Evolutionary conservation across 2,113 vertebrate species (phyloP), one percentile per base, ranked within the genome.

Genomic region (Oryzias woworae): DNA sequence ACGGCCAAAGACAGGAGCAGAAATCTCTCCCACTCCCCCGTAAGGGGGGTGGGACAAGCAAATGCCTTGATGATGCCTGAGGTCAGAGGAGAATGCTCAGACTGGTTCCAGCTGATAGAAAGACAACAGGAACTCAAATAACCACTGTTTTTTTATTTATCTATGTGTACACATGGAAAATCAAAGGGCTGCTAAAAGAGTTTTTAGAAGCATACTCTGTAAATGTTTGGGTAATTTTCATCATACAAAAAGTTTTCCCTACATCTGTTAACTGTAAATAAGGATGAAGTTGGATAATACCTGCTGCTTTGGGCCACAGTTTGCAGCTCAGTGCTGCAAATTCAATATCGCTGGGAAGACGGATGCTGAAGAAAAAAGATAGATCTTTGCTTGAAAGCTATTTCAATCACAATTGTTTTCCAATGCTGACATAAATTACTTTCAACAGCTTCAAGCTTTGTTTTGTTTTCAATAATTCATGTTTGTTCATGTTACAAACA

Each of bases 361-460:
- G 61, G 62, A 79, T 77, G 50, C 55, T 48, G 44, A 77, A 57
- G 18, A 77, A 51, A 66, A 70, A 73, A 75, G 71, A 80, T 61
- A 64, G 78, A 80, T 84, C 59, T 73, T 58, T 61, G 78, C 62
- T 80, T 3, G 18, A 80, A 80, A 80, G 71, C 79, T 71, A 77
- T 84, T 80, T 73, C 72, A 76, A 59, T 71, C 47, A 73, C 59
- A 68, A 65, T 82, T 82, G 71, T 84, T 84, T 67, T 80, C 56
- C 64, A 75, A 49, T 63, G 64, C 46, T 61, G 59, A 74, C 75
- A 81, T 70, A 78, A 85, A 87, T 85, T 62, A 78, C 78, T 70
- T 62, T 41, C 0, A 72, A 62, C 60, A 48, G 72, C 72, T 70
- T 58, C 69, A 17, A 73, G 73, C 18, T 24, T 20, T n/a, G 36